Conservation (phyloP, 1,140 invertebrate species). For the Andricus grossulariae region DNA sequence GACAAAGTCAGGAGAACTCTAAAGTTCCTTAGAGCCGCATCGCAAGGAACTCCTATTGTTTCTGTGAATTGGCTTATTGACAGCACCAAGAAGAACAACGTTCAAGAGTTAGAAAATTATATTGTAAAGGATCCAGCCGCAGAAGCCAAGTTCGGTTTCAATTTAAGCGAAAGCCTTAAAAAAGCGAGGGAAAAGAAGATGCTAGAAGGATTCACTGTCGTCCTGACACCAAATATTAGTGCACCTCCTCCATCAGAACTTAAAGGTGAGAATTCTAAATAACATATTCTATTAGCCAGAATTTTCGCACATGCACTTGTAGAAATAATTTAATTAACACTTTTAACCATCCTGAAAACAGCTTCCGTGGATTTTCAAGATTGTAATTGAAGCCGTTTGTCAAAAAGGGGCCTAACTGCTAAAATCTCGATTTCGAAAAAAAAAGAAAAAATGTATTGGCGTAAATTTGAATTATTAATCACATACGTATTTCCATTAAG, state of each 20-base stretch:
- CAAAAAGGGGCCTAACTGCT: background rate
- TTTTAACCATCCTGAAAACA: too few species aligned
- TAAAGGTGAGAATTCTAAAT: constrained; percentile 64
- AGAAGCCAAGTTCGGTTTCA: constrained; percentile 72
- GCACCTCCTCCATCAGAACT: constrained; percentile 71
- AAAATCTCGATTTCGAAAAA: too few species aligned
- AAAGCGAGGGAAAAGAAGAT: constrained; percentile 64
- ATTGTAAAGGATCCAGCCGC: constrained; percentile 70
- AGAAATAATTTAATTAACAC: too few species aligned
- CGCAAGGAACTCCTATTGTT: constrained; percentile 71
- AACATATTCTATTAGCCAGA: background rate
- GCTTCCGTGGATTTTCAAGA: too few species aligned
- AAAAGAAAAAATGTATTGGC: too few species aligned
- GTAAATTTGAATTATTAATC: too few species aligned
- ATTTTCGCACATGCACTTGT: too few species aligned
- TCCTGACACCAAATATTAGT: constrained; percentile 71
- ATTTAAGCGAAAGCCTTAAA: constrained; percentile 65
- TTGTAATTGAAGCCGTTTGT: too few species aligned
- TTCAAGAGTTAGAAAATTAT: constrained; percentile 66
- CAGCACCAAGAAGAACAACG: constrained; percentile 57
- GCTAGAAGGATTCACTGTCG: constrained; percentile 65
- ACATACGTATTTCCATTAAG: too few species aligned
- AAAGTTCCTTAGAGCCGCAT: constrained; percentile 75
- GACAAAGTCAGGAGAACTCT: constrained; percentile 75
- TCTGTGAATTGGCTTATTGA: constrained; percentile 70